Evolutionary conservation across 2,888 invertebrate species (phyloP), one percentile per base, ranked within the genome.

Genomic region (Philopedon plagiatum): DNA sequence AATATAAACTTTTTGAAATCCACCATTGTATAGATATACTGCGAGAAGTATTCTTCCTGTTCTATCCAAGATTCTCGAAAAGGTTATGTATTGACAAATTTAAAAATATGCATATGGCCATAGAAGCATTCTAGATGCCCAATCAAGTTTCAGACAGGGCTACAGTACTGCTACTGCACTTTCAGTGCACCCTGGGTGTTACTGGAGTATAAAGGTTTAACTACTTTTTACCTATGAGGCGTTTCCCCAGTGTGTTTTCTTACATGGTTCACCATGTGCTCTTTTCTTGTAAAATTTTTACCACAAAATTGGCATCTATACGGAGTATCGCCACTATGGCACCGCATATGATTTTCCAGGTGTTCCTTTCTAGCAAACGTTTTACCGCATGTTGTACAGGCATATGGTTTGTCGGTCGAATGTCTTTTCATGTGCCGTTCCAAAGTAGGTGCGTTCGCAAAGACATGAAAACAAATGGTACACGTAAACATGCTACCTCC

Each of bases 291-390:
- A 84, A 93, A 93, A 3, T 92, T 92, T 83, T 93, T 93, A 2
- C 92, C 90, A 83, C 93, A 93, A 84, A 89, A 92, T 81, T 92
- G 92, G 83, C 93, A 93, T 51, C 81, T 76, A 85, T 94, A 94
- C 1, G 94, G 94, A 23, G 94, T 94, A 85, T 94, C 94, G 60
- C 94, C 94, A 58, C 94, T 94, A 83, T 92, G 94, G 86, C 94
- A 92, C 73, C 93, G 26, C 44, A 66, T 71, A 21, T 75, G 75
- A 34, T 74, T 75, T 19, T 75, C 75, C 76, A 95, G 88, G 84
- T 95, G 95, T 83, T 95, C 95, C 84, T 95, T 95, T 66, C 95
- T 89, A 9, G 94, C 94, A 86, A 95, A 95, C 23, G 93, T 92
- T 85, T 95, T 95, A 77, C 93, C 94, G 85, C 95, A 95, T 80